Evolutionary conservation across 2,113 vertebrate genomes (phyloP), one percentile per base, ranked within the genome.

Genomic region (Gadus chalcogrammus): DNA sequence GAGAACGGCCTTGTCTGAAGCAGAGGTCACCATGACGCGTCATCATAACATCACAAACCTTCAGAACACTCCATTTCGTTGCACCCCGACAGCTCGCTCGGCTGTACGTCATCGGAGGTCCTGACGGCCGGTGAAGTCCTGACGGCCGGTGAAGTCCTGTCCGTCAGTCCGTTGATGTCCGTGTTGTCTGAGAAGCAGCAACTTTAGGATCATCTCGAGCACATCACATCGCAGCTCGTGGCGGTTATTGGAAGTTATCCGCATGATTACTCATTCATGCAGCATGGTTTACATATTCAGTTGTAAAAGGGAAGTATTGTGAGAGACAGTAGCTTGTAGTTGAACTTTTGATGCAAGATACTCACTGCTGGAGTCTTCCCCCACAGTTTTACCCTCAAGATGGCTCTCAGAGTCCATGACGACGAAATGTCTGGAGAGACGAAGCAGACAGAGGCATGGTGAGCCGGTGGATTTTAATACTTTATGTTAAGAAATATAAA

Each of bases 301-400:
- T 9, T 7, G 42, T 2, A 12, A 48, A 48, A 48, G 42, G 42
- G 42, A 48, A 48, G 42, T 48, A 48, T 48, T 13, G 42, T 48
- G 42, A 48, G 42, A 0, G 42, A 48, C 42, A 48, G 42, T 13
- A 13, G 42, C 12, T 9, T 48, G 63, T 7, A 67, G 64, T 64
- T 48, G 63, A 5, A 67, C 61, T 64, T 48, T 48, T 48, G 42
- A 48, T 13, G 42, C 42, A 48, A 48, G 38, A 68, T 8, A 84
- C 89, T 89, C 81, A 90, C 88, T 79, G 70, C 72, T 88, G 53
- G 69, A 62, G 8, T 79, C 72, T 58, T 20, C 84, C 52, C 79
- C 83, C 35, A 68, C 13, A 56, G 72, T 15, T 11, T 63, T 61
- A 13, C 79, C 67, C 18, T 82, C 82, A 52, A 72, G 70, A 68